Conservation (phyloP, 1,140 invertebrate species). For the Penaeus chinensis region DNA sequence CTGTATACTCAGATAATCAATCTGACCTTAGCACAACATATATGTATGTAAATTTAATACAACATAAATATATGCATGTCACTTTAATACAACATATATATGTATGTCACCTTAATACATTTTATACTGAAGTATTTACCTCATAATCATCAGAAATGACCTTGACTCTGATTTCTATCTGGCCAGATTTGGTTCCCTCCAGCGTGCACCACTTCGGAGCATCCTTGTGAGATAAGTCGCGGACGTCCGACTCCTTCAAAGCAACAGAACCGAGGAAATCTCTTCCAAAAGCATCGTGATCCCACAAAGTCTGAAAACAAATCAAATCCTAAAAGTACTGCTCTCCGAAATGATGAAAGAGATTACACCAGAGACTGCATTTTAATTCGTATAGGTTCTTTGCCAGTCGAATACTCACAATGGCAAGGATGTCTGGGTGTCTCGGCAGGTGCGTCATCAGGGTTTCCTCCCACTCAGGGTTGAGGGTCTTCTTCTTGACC, state of each 20-base stretch:
- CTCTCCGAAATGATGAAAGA: background rate
- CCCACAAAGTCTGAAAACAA: conserved; percentile 46
- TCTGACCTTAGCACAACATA: too few relatives aligned
- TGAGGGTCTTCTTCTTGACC: conserved; percentile 74
- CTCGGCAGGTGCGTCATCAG: conserved; percentile 71
- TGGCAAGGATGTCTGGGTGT: conserved; percentile 69
- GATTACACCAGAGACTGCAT: background rate
- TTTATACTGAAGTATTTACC: background rate
- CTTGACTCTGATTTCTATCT: conserved; percentile 49
- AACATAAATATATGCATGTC: too few relatives aligned
- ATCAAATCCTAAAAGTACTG: background rate
- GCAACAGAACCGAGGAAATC: conserved; percentile 51
- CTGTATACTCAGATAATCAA: too few relatives aligned
- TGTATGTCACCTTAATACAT: background rate
- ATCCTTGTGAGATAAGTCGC: conserved; percentile 37
- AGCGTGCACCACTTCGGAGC: conserved; percentile 29
- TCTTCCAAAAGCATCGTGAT: conserved; percentile 52
- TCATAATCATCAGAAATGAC: conserved; percentile 57
- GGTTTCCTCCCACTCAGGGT: conserved; percentile 74
- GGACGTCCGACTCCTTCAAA: conserved; percentile 40
- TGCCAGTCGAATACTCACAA: conserved; percentile 66
- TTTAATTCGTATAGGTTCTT: too few relatives aligned
- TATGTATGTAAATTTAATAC: too few relatives aligned
- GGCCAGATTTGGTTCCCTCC: conserved; percentile 50
- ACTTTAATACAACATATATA: too few relatives aligned